phyloP scores from a whole-genome alignment of 2,888 invertebrate genomes.

The Zeuzera pyrina region DNA sequence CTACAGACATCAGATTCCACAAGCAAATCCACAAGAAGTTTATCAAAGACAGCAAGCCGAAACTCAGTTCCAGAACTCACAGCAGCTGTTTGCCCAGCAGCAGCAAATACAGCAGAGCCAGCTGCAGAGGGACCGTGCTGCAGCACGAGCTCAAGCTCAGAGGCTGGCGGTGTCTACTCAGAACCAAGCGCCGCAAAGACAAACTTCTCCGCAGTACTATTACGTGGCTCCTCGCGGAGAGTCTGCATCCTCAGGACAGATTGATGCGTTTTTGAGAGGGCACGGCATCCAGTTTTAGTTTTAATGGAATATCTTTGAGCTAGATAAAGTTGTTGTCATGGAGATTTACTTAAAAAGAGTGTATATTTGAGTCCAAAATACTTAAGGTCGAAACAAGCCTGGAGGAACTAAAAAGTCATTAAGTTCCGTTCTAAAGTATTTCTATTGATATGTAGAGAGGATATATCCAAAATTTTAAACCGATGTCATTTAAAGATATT shows the following conservation, averaged over 20 bases:
- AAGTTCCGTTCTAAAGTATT: too few relatives aligned
- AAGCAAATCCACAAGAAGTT: conserved; percentile 52
- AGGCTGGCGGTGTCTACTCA: conserved; percentile 37
- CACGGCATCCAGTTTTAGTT: conserved; percentile 77
- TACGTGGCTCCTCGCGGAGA: conserved; percentile 73
- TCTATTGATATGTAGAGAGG: too few relatives aligned
- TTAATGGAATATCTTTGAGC: conserved; percentile 27
- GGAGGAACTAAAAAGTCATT: too few relatives aligned
- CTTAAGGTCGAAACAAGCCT: too few relatives aligned
- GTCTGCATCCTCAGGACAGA: conserved; percentile 76
- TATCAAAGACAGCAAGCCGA: conserved; percentile 77
- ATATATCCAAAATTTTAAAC: too few relatives aligned
- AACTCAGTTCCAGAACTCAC: conserved; percentile 74
- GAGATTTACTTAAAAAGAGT: too few relatives aligned
- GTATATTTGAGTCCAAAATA: too few relatives aligned
- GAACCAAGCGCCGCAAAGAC: conserved; percentile 40
- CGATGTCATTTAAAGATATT: too few relatives aligned
- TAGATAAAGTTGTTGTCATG: conserved; percentile 39
- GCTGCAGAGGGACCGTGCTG: conserved; percentile 71
- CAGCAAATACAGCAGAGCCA: conserved; percentile 80
- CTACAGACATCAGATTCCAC: conserved; percentile 60
- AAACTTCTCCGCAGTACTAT: conserved; percentile 64
- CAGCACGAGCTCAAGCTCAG: conserved; percentile 67
- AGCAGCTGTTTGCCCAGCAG: conserved; percentile 77
- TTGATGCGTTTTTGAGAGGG: conserved; percentile 85